These are phyloP conservation scores for Tor tambroides DNA, from an alignment of 2,113 vertebrate species.

Conservation along the genomic window DNA sequence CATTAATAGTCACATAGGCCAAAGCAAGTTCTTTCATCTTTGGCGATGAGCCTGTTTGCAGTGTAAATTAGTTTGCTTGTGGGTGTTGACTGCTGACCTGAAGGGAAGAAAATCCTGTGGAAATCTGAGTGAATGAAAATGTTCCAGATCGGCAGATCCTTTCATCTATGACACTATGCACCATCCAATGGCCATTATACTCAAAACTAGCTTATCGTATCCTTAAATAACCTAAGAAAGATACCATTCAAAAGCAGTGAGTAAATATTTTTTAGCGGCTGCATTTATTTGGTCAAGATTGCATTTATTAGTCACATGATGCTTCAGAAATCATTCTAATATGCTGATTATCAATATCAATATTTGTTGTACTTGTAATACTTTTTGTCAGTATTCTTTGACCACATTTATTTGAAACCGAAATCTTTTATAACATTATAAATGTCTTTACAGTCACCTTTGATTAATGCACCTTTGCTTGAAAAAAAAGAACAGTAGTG, in stretches of 20 bases:
- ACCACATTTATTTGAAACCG: too few relatives aligned
- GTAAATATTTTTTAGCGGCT: background rate
- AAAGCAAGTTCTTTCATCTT: background rate
- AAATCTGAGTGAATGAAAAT: background rate
- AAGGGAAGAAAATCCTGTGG: background rate
- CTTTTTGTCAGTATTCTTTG: background rate
- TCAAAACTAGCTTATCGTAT: background rate
- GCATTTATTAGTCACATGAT: too few relatives aligned
- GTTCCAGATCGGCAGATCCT: background rate
- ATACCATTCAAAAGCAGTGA: background rate
- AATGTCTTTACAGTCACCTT: too few relatives aligned
- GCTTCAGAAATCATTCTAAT: background rate
- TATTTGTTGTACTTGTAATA: background rate
- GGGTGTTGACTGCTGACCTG: background rate
- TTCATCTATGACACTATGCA: background rate
- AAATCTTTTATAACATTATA: too few relatives aligned
- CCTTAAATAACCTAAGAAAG: background rate
- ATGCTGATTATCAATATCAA: background rate
- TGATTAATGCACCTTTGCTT: too few relatives aligned
- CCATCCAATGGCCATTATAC: background rate
- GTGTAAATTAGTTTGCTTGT: background rate
- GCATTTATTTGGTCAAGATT: background rate
- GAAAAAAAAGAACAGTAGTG: background rate
- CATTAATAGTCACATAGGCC: background rate
- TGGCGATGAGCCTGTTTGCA: background rate